Evolutionary conservation across 2,888 invertebrate species (phyloP).

Genomic region (Standfussiana lucernea): DNA sequence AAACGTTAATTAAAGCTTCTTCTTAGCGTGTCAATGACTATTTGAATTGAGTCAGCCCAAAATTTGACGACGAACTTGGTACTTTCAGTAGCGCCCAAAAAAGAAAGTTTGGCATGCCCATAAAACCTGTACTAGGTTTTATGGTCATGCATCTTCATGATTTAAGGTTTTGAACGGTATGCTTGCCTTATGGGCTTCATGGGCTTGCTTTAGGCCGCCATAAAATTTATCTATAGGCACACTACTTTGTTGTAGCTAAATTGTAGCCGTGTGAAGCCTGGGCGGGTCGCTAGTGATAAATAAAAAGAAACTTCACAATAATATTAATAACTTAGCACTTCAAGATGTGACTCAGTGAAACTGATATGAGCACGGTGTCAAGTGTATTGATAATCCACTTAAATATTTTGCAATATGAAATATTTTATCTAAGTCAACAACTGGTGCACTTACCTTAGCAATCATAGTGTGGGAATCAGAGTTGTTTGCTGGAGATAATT

Average conservation of each 20-base stretch:
- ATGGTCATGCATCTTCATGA: too few species aligned
- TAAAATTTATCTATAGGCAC: too few species aligned
- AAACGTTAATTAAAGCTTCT: too few species aligned
- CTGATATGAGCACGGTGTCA: slow-evolving; percentile 66
- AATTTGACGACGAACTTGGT: too few species aligned
- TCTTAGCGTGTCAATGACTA: too few species aligned
- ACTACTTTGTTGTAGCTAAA: not conserved
- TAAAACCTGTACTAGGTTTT: too few species aligned
- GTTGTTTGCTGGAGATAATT: slow-evolving; percentile 60
- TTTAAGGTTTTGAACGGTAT: too few species aligned
- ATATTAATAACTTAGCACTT: slow-evolving; percentile 65
- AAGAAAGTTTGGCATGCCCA: not conserved
- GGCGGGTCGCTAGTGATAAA: not conserved
- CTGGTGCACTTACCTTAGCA: slow-evolving; percentile 61
- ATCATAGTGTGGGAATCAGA: slow-evolving; percentile 69
- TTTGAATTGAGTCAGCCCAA: too few species aligned
- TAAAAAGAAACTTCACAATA: slow-evolving; percentile 50
- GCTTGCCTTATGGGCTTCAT: too few species aligned
- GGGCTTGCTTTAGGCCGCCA: too few species aligned
- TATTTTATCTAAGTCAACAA: slow-evolving; percentile 71
- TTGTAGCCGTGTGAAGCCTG: not conserved
- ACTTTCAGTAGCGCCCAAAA: too few species aligned
- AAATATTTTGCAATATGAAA: slow-evolving; percentile 75
- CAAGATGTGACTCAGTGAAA: slow-evolving; percentile 68
- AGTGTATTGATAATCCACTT: slow-evolving; percentile 79